Evolutionary conservation across 1,140 invertebrate genomes (phyloP), one percentile per base, ranked within the genome.

Genomic region (Asobara japonica): DNA sequence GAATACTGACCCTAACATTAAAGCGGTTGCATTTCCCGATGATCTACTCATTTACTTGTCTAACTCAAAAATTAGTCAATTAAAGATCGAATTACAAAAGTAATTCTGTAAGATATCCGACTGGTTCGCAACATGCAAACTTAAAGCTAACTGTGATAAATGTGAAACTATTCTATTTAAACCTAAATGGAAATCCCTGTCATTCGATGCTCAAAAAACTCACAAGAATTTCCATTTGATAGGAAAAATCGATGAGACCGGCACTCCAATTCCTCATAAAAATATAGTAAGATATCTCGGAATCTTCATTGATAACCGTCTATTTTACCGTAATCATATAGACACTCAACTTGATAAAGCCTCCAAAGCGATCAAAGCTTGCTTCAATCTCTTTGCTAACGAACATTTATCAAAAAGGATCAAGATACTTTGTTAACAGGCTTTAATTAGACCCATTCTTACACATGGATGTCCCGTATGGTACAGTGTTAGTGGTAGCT

Each of bases 351-450:
- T 76, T 0, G 18, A 69, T 4, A 79, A 78, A 22, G 41, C 41
- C 41, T 13, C 41, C n/a, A 76, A 68, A 0, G 69, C 74, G 0
- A 76, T 74, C 33, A 13, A 18, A 11, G 0, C 11, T 48, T 20
- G 45, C 41, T 3, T 16, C 3, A n/a, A n/a, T 3, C 8, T 81
- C 0, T 80, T 80, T n/a, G 74, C 77, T 2, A 68, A 71, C 0
- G 65, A 48, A 33, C 8, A 65, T 0, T 16, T 78, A 0, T 0
- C 38, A 0, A 27, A 6, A 0, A 16, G 1, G 10, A 65, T 64
- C 0, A 78, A 77, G 71, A 22, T 78, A 7, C 25, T 72, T 0
- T 74, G 51, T 8, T 76, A 75, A 1, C 27, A 71, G 51, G 0
- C 31, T 0, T 16, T 76, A 16, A 65, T 74, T 0, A 30, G 71